A percentile compares a stretch with the other conserved stretches of the same genome.
Conservation (phyloP, 2,113 vertebrate genomes). For the Calyptomena viridis region DNA sequence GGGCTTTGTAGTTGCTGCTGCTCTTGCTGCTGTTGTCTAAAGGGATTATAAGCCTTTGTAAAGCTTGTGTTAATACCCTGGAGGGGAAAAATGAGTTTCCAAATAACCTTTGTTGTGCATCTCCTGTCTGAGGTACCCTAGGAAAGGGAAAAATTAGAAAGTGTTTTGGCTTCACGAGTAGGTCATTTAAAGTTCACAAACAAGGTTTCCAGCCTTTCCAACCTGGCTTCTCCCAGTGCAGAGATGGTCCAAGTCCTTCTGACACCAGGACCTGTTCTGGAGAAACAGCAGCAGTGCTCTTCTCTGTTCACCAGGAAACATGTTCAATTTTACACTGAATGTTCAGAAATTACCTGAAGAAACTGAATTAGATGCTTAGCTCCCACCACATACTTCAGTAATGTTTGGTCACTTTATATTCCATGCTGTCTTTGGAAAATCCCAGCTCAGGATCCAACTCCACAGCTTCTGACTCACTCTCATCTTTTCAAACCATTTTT, state of each 20-base stretch:
- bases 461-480: background rate
- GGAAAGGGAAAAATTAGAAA: background rate
- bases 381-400: background rate
- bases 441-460: background rate
- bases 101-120: constrained; percentile 46
- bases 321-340: background rate
- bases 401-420: background rate
- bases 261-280: background rate
- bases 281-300: background rate
- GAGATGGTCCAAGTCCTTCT: background rate
- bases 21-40: constrained; percentile 63
- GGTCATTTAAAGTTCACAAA: constrained; percentile 5
- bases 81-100: constrained; percentile 56
- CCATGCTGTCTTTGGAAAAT: background rate
- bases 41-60: constrained; percentile 69
- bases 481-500: background rate
- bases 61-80: constrained; percentile 66
- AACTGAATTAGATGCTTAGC: background rate
- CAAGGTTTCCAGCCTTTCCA: background rate
- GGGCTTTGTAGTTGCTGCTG: constrained; percentile 58
- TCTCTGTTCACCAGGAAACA: background rate
- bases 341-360: background rate
- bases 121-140: constrained; percentile 11
- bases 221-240: background rate
- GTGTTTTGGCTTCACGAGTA: background rate